Evolutionary conservation across 2,888 invertebrate species (phyloP).

Genomic region (Rhabditoides inermis): DNA sequence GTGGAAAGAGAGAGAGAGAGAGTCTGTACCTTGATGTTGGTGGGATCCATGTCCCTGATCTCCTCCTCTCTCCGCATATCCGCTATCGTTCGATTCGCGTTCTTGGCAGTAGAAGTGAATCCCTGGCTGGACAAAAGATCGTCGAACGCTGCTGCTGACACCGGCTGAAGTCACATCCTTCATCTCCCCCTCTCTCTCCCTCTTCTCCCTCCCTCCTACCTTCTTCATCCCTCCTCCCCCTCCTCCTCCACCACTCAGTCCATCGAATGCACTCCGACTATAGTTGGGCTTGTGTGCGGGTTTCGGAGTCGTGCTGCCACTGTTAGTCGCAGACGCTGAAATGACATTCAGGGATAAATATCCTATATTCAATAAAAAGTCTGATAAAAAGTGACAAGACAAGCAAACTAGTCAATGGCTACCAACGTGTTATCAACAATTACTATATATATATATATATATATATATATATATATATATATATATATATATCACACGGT

Average conservation of each 20-base stretch:
- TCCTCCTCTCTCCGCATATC: slow-evolving; percentile 54
- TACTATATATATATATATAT: too few species aligned
- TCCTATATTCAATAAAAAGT: too few species aligned
- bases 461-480: too few species aligned
- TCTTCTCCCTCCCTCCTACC: slow-evolving; percentile 39
- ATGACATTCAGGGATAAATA: slow-evolving; percentile 1
- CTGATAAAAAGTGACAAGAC: too few species aligned
- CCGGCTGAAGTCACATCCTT: neutral
- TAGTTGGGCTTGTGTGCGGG: slow-evolving; percentile 14
- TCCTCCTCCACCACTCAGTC: slow-evolving; percentile 6
- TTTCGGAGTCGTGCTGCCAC: slow-evolving; percentile 13
- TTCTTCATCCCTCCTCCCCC: neutral
- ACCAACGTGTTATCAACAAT: too few species aligned
- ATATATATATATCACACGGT: too few species aligned
- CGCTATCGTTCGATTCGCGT: slow-evolving; percentile 51
- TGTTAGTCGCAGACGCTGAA: slow-evolving; percentile 10
- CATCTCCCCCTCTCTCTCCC: slow-evolving; percentile 31
- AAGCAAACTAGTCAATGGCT: too few species aligned
- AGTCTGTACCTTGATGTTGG: slow-evolving; percentile 55
- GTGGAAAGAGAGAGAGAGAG: neutral
- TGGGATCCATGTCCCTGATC: slow-evolving; percentile 54
- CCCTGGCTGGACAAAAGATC: slow-evolving; percentile 54
- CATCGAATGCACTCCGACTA: slow-evolving; percentile 25
- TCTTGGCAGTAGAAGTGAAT: slow-evolving; percentile 40
- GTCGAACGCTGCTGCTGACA: slow-evolving; percentile 53